A percentile compares a stretch with the other conserved stretches of the same genome.
Conservation (phyloP, 2,888 invertebrate genomes). For the Vanessa cardui region DNA sequence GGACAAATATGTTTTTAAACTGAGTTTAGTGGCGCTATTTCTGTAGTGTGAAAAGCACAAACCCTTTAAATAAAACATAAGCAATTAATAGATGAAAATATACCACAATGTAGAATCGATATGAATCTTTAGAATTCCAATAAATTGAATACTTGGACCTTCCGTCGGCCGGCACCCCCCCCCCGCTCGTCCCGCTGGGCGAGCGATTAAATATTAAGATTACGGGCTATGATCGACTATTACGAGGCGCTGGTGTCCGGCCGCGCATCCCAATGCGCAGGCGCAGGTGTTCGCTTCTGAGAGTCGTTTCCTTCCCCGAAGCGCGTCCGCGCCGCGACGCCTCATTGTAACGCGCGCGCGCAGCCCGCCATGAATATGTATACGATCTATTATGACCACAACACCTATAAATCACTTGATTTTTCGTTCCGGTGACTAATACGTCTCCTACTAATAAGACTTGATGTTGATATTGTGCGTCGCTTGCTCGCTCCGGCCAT, state of each 20-base stretch:
- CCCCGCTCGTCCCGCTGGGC: not conserved
- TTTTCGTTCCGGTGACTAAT: conserved; percentile 32
- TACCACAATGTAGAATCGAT: not conserved
- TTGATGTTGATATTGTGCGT: too few relatives aligned
- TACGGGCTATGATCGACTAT: conserved; percentile 32
- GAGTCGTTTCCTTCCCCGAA: conserved; percentile 71
- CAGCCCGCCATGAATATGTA: conserved; percentile 34
- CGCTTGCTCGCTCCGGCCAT: not conserved
- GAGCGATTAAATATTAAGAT: conserved; percentile 36
- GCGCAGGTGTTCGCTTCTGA: conserved; percentile 56
- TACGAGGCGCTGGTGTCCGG: conserved; percentile 34
- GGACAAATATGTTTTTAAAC: too few relatives aligned
- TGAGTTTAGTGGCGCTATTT: too few relatives aligned
- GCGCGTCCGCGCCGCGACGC: conserved; percentile 37
- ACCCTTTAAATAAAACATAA: too few relatives aligned
- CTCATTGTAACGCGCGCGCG: conserved; percentile 19
- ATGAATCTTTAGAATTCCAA: not conserved
- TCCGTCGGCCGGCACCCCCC: not conserved
- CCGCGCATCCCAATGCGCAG: conserved; percentile 44
- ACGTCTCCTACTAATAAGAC: too few relatives aligned
- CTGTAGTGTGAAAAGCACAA: too few relatives aligned
- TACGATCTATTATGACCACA: conserved; percentile 22
- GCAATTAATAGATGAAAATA: too few relatives aligned
- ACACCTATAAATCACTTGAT: conserved; percentile 15
- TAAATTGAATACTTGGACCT: not conserved